Evolutionary conservation across 2,888 invertebrate genomes (phyloP), one percentile per base, ranked within the genome.

Genomic region (Sminthurides aquaticus): DNA sequence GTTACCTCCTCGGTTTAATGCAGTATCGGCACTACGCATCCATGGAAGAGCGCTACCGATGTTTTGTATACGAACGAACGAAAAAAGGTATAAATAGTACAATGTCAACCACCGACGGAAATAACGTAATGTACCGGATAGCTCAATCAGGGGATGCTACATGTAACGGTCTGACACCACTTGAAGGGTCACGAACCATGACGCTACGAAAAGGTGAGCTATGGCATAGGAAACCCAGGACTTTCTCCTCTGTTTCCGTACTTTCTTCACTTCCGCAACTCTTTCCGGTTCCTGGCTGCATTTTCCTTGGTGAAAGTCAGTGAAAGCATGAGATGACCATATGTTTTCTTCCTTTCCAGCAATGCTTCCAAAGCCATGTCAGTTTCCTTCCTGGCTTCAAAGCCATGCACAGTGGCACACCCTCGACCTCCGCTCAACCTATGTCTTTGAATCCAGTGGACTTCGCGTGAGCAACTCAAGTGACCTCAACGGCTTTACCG

Each of bases 131-230:
- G 79, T 91, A 89, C 80, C 83, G 89, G 76, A 87, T 93, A 73
- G 91, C 93, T 2, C 92, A 93, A 80, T 91, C 91, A 60, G 93
- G 91, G 8, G 93, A 94, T 79, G 93, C 93, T 64, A 92, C 93
- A 29, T 94, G 94, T 79, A 92, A 92, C 78, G 93, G 94, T 24
- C 84, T 93, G 65, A 91, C 91, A 76, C 90, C 93, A 57, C 88
- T 87, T 70, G 93, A 91, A 76, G 91, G 91, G 0, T 88, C 89
- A 25, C 82, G 90, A 69, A 90, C 90, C 20, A 89, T 91, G 89
- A 87, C 87, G 56, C 81, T 91, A 49, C 87, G 85, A 77, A 85
- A 87, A 86, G 88, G 90, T 89, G 78, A n/a, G n/a, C n/a, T n/a
- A 71, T 15, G 43, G 43, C 5, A 34, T 34, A 34, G 43, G 15